Conservation (phyloP, 2,888 invertebrate species). For the Macroteleia sp. region DNA sequence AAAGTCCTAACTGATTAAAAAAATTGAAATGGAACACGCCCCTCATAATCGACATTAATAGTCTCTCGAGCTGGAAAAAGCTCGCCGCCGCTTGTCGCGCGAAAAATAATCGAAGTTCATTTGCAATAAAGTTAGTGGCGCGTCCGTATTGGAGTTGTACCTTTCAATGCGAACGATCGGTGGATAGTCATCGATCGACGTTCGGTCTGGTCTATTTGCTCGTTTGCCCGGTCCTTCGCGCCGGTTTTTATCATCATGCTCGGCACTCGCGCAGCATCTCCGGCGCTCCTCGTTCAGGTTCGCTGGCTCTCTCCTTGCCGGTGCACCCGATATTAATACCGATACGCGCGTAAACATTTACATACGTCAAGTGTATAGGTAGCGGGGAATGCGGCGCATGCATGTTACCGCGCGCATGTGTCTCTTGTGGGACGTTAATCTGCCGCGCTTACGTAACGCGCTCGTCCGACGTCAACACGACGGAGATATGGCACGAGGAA, state of each 20-base stretch:
- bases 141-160: conserved; percentile 48
- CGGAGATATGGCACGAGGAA: conserved; percentile 50
- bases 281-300: conserved; percentile 3
- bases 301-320: conserved; percentile 7
- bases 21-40: no score
- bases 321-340: conserved; percentile 55
- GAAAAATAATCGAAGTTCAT: conserved; percentile 57
- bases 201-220: conserved; percentile 70
- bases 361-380: conserved; percentile 53
- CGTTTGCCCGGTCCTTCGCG: conserved; percentile 64
- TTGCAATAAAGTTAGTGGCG: conserved; percentile 59
- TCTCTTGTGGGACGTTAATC: conserved; percentile 47
- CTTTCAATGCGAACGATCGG: conserved; percentile 60
- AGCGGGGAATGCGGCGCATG: conserved; percentile 37
- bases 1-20: no score
- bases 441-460: conserved; percentile 56
- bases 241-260: conserved; percentile 43
- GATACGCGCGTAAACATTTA: conserved; percentile 57
- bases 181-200: conserved; percentile 41
- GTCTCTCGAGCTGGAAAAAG: neutral
- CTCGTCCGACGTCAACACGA: conserved; percentile 42
- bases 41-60: neutral
- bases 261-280: conserved; percentile 2
- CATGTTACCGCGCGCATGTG: conserved; percentile 21
- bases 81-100: conserved; percentile 27